Percentiles rank a stretch among this genome's conserved stretches.
Conservation (phyloP, 1,140 invertebrate species). For the Hyposmocoma kahamanoa region DNA sequence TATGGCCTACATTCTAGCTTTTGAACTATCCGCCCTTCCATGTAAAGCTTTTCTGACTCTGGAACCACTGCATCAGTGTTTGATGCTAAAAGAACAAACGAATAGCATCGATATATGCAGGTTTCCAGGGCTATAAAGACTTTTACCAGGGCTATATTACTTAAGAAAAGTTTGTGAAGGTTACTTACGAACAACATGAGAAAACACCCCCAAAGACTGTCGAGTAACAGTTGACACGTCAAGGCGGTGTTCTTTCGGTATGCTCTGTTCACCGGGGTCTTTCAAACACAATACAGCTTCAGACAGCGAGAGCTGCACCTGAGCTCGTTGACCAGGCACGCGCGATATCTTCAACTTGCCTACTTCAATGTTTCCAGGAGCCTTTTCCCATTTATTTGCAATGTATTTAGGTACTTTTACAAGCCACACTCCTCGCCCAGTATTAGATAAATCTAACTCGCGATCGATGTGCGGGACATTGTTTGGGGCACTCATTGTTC, state of each 20-base stretch:
- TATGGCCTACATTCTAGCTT: conserved; percentile 94
- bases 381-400: conserved; percentile 91
- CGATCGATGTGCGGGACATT: conserved; percentile 75
- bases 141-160: background rate
- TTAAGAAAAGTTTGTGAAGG: background rate
- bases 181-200: conserved; percentile 81
- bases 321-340: conserved; percentile 72
- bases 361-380: conserved; percentile 78
- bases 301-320: conserved; percentile 75
- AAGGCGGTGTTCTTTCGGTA: conserved; percentile 92
- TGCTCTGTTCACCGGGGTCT: conserved; percentile 80
- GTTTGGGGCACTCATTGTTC: conserved; percentile 39
- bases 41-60: conserved; percentile 87
- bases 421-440: conserved; percentile 92
- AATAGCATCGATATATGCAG: background rate
- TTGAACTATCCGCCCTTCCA: conserved; percentile 96
- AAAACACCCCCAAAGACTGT: conserved; percentile 93
- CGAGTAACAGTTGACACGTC: conserved; percentile 90
- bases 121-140: background rate
- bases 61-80: conserved; percentile 79
- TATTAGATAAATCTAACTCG: conserved; percentile 91
- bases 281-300: conserved; percentile 80
- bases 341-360: conserved; percentile 76
- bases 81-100: conserved; percentile 57
- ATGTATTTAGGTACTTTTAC: conserved; percentile 98